Evolutionary conservation across 2,797 vertebrate genomes (phyloP), one percentile per base, ranked within the genome.

Genomic region (Dipus sagitta): DNA sequence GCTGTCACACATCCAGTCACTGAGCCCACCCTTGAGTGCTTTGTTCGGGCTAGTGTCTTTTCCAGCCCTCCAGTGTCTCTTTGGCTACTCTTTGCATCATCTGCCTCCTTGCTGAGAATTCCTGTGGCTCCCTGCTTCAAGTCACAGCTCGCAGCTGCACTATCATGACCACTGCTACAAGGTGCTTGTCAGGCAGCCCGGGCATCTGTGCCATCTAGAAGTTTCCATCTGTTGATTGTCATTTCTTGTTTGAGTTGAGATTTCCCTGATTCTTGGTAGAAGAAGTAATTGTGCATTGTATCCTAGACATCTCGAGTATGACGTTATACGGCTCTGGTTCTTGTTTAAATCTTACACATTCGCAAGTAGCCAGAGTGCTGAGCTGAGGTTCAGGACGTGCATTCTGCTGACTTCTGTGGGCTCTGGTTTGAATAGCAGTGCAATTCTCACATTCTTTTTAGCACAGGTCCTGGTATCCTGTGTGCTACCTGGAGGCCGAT

Each of bases 391-490:
- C 32, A 47, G 72, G 14, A 17, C n/a, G 4, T 14, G 2, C 23
- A 2, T 32, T 78, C 32, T 58, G 54, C 13, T 77, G 47, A 83
- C 60, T 67, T 77, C 32, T n/a, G 76, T 54, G 47, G 28, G 17
- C 52, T 84, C 77, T 72, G 65, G n/a, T 71, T 78, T 86, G 42
- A 86, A 65, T 2, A 71, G 21, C 9, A 38, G 67, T 11, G 71
- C 68, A 26, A 67, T 82, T 90, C 86, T 74, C 71, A 92, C 64
- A 85, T 81, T 28, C n/a, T 74, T 77, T 67, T 34, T 30, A 78
- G 75, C 60, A 70, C 21, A 68, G 5, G 5, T 12, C n/a, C 24
- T 68, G 67, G 12, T 28, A 28, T 24, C 65, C 77, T 70, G 12
- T 58, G 58, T 71, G 64, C 65, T 78, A 38, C 71, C 65, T 67